Evolutionary conservation across 2,888 invertebrate genomes (phyloP).

Genomic region (Phalera bucephala): DNA sequence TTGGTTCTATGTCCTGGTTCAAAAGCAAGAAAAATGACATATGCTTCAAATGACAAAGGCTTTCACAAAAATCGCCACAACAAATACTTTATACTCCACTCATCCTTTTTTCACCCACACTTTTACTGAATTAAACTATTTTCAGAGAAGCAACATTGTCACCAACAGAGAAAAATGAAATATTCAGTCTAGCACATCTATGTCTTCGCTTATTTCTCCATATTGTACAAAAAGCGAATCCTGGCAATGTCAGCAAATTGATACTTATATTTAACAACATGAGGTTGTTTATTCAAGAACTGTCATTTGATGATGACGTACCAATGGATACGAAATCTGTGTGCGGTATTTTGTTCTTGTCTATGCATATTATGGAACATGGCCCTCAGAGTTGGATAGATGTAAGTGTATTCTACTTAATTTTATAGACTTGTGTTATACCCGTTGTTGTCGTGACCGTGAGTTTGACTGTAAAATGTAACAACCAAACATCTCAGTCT

Average conservation of each 20-base stretch:
- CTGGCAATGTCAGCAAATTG: constrained; percentile 27
- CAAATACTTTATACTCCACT: no score
- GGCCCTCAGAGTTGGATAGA: constrained; percentile 52
- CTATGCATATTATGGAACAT: constrained; percentile 65
- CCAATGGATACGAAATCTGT: constrained; percentile 87
- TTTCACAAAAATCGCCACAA: no score
- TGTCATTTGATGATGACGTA: constrained; percentile 73
- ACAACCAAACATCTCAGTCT: no score
- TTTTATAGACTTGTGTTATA: not conserved
- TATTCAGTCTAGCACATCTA: constrained; percentile 55
- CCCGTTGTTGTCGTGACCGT: no score
- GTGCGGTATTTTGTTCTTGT: constrained; percentile 81
- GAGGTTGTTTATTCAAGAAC: constrained; percentile 38
- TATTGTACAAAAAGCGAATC: constrained; percentile 50
- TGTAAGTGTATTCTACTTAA: constrained; percentile 46
- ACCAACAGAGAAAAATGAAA: constrained; percentile 64
- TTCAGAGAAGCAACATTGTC: constrained; percentile 47
- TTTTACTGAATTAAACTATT: no score
- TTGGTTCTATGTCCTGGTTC: no score
- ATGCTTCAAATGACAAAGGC: no score
- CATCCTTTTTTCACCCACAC: no score
- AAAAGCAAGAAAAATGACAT: no score
- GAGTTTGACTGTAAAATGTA: no score
- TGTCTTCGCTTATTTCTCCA: constrained; percentile 52
- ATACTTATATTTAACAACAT: constrained; percentile 31